These are phyloP conservation scores for Stichopus chloronotus DNA, from an alignment of 35 echinoderm and acorn worm genomes.

Conservation along the genomic window DNA sequence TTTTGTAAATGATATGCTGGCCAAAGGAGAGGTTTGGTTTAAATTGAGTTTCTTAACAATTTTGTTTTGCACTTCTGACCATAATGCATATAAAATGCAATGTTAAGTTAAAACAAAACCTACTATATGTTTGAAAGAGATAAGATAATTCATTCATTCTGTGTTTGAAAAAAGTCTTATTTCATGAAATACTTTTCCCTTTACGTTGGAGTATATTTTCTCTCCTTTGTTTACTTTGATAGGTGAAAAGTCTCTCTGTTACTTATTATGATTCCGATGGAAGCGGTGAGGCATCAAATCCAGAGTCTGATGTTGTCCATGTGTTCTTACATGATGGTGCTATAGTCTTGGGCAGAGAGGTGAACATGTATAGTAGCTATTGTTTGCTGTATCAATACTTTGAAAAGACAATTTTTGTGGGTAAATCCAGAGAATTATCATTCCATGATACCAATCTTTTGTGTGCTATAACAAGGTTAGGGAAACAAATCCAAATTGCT, in stretches of 20 bases:
- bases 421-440: no score
- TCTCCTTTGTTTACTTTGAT: background rate
- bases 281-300: slow-evolving; percentile 69
- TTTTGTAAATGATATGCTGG: slow-evolving; percentile 91
- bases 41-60: background rate
- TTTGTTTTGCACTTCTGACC: no score
- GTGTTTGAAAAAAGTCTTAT: no score
- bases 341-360: slow-evolving; percentile 84
- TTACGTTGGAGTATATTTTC: no score
- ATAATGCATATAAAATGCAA: no score
- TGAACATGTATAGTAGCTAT: slow-evolving; percentile 13
- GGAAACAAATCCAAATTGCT: no score
- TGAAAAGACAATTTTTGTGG: background rate
- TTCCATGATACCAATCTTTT: no score
- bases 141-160: no score
- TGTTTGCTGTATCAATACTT: background rate
- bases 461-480: no score
- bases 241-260: slow-evolving; percentile 82
- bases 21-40: slow-evolving; percentile 85
- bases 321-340: slow-evolving; percentile 86
- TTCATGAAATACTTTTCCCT: no score
- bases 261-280: slow-evolving; percentile 86
- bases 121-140: no score
- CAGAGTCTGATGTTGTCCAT: slow-evolving; percentile 89
- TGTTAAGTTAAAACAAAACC: no score